Percentiles rank a stretch among this genome's conserved stretches.
Conservation (phyloP, 2,113 vertebrate genomes). For the Pholis gunnellus region DNA sequence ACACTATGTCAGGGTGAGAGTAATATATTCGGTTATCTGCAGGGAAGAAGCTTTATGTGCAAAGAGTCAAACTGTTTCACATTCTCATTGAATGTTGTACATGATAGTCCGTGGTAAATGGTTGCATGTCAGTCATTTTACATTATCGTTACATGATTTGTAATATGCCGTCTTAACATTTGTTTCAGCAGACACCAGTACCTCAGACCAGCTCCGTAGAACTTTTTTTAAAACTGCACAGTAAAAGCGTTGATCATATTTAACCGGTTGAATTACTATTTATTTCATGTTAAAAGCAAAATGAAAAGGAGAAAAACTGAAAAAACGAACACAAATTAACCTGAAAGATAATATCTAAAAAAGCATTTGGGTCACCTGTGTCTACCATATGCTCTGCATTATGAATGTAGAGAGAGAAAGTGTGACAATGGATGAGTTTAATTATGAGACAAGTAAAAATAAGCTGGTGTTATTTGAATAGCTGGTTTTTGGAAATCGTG, state of each 20-base stretch:
- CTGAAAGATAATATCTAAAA: background rate
- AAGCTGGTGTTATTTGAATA: background rate
- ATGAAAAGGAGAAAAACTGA: background rate
- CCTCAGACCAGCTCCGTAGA: background rate
- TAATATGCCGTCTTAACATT: background rate
- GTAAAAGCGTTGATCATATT: background rate
- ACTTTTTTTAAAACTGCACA: background rate
- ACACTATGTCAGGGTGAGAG: conserved; percentile 33
- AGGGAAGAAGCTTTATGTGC: conserved; percentile 34
- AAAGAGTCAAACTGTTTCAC: conserved; percentile 49
- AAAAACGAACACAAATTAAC: background rate
- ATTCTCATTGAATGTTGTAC: conserved; percentile 17
- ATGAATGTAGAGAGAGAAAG: background rate
- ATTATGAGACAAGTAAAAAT: background rate
- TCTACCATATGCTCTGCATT: background rate
- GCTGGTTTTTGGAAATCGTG: background rate
- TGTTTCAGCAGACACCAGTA: conserved; percentile 9
- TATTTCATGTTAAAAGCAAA: background rate
- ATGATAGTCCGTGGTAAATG: conserved; percentile 7
- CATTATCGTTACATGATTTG: conserved; percentile 24
- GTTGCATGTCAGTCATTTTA: conserved; percentile 21
- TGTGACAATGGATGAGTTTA: background rate
- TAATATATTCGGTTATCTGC: conserved; percentile 52
- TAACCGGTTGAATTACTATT: background rate
- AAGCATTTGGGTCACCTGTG: background rate